These are phyloP conservation scores for Sturnus vulgaris DNA, from an alignment of 2,113 vertebrate genomes.

Conservation along the genomic window DNA sequence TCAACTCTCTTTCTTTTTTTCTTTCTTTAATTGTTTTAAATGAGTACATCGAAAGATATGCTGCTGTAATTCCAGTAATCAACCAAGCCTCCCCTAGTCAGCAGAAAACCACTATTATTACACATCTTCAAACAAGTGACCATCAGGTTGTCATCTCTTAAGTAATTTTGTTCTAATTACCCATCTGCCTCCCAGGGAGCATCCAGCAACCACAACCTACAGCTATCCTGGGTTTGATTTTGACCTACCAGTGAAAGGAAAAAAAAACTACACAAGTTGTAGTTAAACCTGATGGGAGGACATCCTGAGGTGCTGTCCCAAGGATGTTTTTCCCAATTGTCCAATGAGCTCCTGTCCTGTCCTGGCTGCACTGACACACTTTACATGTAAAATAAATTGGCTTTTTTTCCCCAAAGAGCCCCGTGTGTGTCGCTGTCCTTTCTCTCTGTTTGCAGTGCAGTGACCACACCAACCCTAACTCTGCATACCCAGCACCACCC, in stretches of 20 bases:
- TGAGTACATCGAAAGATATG: neutral
- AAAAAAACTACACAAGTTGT: neutral
- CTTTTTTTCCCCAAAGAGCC: no score
- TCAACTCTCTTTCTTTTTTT: neutral
- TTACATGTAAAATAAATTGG: no score
- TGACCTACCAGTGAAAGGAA: neutral
- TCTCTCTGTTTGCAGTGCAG: no score
- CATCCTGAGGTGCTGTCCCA: no score
- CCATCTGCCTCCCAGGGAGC: neutral
- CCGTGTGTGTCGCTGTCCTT: no score
- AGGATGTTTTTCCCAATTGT: no score
- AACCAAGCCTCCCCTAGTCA: neutral
- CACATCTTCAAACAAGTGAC: neutral
- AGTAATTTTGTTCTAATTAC: neutral
- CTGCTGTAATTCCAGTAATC: neutral
- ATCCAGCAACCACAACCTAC: rapidly evolving
- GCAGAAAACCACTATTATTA: neutral
- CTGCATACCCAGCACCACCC: neutral
- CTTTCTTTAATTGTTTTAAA: neutral
- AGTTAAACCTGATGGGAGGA: neutral
- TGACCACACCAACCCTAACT: neutral
- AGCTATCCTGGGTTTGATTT: neutral
- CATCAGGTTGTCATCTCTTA: neutral
- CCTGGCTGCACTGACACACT: no score
- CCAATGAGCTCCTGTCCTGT: no score